Percentiles rank a stretch among this genome's conserved stretches.
These are phyloP conservation scores for Gallinago jamesoni DNA, from an alignment of 2,113 vertebrate species.

Conservation along the genomic window DNA sequence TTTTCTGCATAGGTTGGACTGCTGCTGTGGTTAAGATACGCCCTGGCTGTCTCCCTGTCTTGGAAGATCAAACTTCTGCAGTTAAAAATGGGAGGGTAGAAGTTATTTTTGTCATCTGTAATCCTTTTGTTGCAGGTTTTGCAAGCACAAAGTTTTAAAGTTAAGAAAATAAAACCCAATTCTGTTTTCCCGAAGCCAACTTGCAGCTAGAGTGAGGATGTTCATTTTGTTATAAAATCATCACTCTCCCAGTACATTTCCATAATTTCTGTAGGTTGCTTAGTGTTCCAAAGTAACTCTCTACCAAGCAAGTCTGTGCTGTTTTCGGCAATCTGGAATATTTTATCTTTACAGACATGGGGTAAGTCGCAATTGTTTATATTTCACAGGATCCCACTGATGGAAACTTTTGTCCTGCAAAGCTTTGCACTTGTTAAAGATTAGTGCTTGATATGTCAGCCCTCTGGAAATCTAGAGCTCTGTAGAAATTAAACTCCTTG, in stretches of 20 bases:
- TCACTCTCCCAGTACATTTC: not conserved
- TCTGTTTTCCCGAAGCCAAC: not conserved
- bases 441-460: not conserved
- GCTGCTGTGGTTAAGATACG: not conserved
- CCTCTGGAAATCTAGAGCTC: not conserved
- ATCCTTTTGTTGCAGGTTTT: not conserved
- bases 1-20: not conserved
- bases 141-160: not conserved
- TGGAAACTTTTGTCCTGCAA: not conserved
- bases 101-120: not conserved
- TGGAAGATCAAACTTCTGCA: not conserved
- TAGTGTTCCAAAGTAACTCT: not conserved
- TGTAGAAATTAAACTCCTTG: conserved; percentile 22
- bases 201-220: not conserved
- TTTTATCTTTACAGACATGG: not conserved
- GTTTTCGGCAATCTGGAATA: not conserved
- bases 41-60: not conserved
- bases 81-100: not conserved
- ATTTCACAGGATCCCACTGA: not conserved
- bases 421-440: not conserved
- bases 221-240: not conserved
- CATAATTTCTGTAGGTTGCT: not conserved
- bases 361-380: not conserved
- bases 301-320: not conserved
- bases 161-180: not conserved